Percentiles rank a stretch among this genome's conserved stretches.
phyloP scores from a whole-genome alignment of 2,113 vertebrate species.

The Chionomys nivalis region DNA sequence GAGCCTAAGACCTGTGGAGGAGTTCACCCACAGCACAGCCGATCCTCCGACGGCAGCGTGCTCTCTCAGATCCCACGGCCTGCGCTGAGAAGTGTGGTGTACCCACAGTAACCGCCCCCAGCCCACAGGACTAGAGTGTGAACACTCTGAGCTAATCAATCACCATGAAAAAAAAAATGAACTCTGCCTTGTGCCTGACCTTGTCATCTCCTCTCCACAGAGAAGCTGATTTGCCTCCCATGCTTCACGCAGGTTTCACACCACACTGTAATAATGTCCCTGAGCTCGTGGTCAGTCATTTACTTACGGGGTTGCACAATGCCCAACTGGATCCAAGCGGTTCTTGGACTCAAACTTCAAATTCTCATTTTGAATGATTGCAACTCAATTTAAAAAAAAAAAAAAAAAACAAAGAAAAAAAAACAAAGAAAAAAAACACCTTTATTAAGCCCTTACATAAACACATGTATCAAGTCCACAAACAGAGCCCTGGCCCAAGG shows the following conservation, averaged over 20 bases:
- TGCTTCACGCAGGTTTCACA: conserved; percentile 60
- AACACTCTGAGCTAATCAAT: conserved; percentile 31
- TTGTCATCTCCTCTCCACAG: neutral
- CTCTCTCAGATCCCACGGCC: neutral
- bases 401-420: neutral
- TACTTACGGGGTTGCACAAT: conserved; percentile 31
- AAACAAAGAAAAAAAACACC: neutral
- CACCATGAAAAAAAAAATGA: neutral
- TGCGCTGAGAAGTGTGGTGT: neutral
- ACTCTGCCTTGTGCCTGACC: neutral
- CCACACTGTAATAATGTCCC: conserved; percentile 46
- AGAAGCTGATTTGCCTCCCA: conserved; percentile 64
- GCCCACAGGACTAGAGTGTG: neutral
- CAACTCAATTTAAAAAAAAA: conserved; percentile 44
- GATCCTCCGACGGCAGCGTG: neutral
- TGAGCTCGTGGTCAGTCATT: conserved; percentile 33
- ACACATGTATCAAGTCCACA: neutral
- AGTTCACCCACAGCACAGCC: neutral
- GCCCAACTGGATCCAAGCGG: conserved; percentile 47
- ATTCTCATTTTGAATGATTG: conserved; percentile 45
- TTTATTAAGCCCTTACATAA: conserved; percentile 53
- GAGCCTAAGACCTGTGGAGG: neutral
- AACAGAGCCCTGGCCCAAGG: neutral
- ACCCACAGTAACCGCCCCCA: neutral
- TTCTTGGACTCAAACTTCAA: conserved; percentile 42